A percentile compares a stretch with the other conserved stretches of the same genome.
These are phyloP conservation scores for Sorex araneus DNA, from an alignment of 2,113 vertebrate species.

Conservation along the genomic window DNA sequence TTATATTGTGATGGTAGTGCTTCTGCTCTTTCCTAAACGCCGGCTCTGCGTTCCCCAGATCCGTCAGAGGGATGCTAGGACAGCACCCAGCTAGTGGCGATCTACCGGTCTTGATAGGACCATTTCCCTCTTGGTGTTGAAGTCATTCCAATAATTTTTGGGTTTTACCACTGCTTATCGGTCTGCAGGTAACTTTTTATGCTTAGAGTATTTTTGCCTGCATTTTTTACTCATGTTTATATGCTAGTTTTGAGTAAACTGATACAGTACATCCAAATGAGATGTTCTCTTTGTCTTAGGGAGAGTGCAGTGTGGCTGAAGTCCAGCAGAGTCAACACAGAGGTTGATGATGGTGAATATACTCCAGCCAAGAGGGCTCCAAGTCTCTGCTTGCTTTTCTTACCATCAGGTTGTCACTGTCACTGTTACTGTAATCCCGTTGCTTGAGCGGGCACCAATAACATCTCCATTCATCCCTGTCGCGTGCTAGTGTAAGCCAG, in stretches of 20 bases:
- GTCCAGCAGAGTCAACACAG: not conserved
- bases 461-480: too few species aligned
- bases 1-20: not conserved
- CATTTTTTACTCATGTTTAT: not conserved
- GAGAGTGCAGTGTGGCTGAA: not conserved
- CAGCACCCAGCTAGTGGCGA: not conserved
- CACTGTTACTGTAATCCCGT: too few species aligned
- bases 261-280: not conserved
- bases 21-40: not conserved
- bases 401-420: not conserved
- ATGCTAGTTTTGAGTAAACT: not conserved
- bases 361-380: too few species aligned
- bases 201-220: not conserved
- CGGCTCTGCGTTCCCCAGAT: not conserved
- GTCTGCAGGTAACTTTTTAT: not conserved
- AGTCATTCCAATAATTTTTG: conserved; percentile 6
- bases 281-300: not conserved
- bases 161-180: not conserved
- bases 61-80: not conserved
- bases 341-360: not conserved
- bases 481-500: too few species aligned
- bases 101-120: conserved; percentile 12
- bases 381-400: not conserved
- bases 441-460: too few species aligned
- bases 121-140: conserved; percentile 19